A percentile compares a stretch with the other conserved stretches of the same genome.
Conservation (phyloP, 2,888 invertebrate genomes). For the Dorcus parallelipipedus region DNA sequence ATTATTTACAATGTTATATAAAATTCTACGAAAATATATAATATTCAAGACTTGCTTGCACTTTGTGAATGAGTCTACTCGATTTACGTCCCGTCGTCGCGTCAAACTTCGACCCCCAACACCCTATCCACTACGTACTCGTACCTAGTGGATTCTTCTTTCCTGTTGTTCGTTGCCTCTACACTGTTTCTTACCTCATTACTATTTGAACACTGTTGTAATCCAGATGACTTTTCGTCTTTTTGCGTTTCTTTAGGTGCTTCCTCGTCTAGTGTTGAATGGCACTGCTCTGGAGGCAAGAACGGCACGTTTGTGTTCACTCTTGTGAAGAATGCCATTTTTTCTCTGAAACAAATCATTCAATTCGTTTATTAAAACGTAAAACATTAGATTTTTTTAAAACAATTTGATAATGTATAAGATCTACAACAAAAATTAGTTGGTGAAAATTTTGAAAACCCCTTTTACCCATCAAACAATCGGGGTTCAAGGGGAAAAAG, state of each 20-base stretch:
- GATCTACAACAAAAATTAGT: no score
- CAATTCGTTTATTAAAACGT: no score
- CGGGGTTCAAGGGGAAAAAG: no score
- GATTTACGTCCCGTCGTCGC: background rate
- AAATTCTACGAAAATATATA: no score
- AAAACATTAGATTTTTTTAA: no score
- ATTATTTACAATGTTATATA: no score
- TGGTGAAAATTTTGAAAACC: no score
- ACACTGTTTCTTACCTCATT: conserved; percentile 35
- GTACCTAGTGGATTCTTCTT: conserved; percentile 56
- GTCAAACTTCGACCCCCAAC: conserved; percentile 80
- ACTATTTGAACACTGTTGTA: conserved; percentile 23
- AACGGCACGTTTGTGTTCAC: conserved; percentile 74
- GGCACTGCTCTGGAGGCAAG: conserved; percentile 64
- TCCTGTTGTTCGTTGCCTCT: conserved; percentile 47
- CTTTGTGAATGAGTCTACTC: no score
- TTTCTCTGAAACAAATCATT: conserved; percentile 64
- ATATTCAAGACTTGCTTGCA: no score
- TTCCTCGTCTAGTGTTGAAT: conserved; percentile 29
- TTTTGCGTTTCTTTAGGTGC: conserved; percentile 27
- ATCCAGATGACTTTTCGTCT: conserved; percentile 21
- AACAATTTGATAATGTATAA: no score
- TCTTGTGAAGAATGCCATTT: conserved; percentile 94
- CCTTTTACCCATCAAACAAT: no score
- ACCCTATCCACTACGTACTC: conserved; percentile 81